These are phyloP conservation scores for Rutilus rutilus DNA, from an alignment of 2,113 vertebrate species.

Conservation along the genomic window DNA sequence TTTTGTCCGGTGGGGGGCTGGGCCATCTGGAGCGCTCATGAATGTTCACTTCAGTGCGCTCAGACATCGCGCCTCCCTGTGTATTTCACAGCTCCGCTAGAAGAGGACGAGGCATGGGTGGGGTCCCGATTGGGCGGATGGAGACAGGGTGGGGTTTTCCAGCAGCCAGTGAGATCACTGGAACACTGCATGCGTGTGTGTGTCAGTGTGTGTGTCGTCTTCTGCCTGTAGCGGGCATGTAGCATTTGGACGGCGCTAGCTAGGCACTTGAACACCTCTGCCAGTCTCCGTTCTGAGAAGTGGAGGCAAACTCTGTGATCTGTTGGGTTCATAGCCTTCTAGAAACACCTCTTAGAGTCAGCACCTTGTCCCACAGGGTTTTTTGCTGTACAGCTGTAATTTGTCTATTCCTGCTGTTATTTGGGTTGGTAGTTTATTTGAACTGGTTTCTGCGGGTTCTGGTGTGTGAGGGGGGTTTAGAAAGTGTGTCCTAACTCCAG, in stretches of 20 bases:
- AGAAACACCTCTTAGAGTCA: background rate
- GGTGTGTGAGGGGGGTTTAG: background rate
- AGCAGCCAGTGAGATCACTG: constrained; percentile 98
- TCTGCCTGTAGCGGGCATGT: constrained; percentile 71
- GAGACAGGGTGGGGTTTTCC: constrained; percentile 86
- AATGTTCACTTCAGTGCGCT: constrained; percentile 88
- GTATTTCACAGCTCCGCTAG: constrained; percentile 77
- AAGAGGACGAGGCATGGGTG: constrained; percentile 68
- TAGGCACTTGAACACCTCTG: constrained; percentile 70
- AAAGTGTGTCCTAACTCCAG: constrained; percentile 64
- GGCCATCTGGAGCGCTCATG: constrained; percentile 81
- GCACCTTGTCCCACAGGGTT: background rate
- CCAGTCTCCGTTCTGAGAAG: constrained; percentile 65
- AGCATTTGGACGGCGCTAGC: constrained; percentile 90
- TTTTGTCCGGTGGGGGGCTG: constrained; percentile 84
- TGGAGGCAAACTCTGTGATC: constrained; percentile 48
- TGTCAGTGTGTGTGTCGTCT: constrained; percentile 24
- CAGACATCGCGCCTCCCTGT: constrained; percentile 81
- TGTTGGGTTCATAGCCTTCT: background rate
- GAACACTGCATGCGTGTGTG: constrained; percentile 84
- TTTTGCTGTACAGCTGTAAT: background rate
- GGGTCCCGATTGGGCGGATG: constrained; percentile 64
- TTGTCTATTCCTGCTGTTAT: background rate
- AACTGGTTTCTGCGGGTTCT: background rate
- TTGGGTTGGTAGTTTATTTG: background rate